phyloP scores from a whole-genome alignment of 2,888 invertebrate genomes.

The Cecidostiba fungosa region DNA sequence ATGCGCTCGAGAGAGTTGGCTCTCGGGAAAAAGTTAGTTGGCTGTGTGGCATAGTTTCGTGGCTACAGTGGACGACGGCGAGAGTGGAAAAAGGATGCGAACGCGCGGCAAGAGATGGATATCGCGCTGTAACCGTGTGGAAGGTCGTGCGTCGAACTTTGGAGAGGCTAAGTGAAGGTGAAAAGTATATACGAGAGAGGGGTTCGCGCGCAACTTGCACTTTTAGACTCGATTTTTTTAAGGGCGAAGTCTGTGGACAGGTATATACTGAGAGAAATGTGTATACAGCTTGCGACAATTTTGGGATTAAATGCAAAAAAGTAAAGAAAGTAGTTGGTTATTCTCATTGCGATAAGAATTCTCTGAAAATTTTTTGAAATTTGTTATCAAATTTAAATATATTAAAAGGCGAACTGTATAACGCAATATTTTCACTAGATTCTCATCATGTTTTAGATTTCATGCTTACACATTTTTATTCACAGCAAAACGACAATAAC shows the following conservation, averaged over 20 bases:
- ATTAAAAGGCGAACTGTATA: too few relatives aligned
- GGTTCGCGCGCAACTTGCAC: neutral
- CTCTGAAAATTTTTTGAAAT: too few relatives aligned
- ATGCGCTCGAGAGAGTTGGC: neutral
- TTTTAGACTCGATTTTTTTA: neutral
- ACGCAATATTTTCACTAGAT: too few relatives aligned
- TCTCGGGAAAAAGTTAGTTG: neutral
- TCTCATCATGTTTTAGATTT: too few relatives aligned
- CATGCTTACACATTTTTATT: neutral
- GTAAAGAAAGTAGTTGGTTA: too few relatives aligned
- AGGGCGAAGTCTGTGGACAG: neutral
- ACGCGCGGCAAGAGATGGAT: slow-evolving; percentile 3
- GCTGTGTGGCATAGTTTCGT: neutral
- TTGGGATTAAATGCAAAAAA: too few relatives aligned
- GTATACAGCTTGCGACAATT: too few relatives aligned
- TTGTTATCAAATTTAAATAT: too few relatives aligned
- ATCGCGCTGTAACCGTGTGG: neutral
- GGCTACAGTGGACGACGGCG: slow-evolving; percentile 3
- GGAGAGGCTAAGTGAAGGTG: neutral
- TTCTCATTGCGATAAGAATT: too few relatives aligned
- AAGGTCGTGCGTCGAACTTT: slow-evolving; percentile 40
- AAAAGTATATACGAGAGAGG: neutral
- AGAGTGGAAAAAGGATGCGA: slow-evolving; percentile 1
- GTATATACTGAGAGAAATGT: too few relatives aligned
- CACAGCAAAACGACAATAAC: neutral